These are phyloP conservation scores for Tamandua tetradactyla DNA, from an alignment of 2,797 vertebrate genomes.

Conservation along the genomic window DNA sequence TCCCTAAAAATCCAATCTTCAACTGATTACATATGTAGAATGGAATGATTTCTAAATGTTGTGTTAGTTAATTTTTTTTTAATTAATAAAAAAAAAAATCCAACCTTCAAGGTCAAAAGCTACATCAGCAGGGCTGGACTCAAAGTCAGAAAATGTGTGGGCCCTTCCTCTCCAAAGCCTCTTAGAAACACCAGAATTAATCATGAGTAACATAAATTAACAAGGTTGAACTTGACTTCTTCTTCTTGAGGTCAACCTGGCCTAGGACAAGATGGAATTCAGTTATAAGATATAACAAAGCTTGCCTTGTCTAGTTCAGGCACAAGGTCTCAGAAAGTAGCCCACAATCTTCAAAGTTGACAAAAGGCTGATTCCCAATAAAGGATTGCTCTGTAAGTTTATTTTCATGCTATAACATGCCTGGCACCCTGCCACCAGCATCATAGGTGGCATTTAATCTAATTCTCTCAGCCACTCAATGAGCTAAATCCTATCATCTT, in stretches of 20 bases:
- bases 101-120: background rate
- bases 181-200: background rate
- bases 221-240: background rate
- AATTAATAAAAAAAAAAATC: too few relatives aligned
- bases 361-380: background rate
- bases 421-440: background rate
- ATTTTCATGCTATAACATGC: background rate
- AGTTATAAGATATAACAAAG: background rate
- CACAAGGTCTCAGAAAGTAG: background rate
- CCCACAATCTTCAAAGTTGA: too few relatives aligned
- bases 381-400: background rate
- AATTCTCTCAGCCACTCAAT: rapidly evolving
- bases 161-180: background rate
- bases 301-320: rapidly evolving
- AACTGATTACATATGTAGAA: too few relatives aligned
- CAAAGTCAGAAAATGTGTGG: rapidly evolving
- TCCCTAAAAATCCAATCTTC: too few relatives aligned
- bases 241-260: background rate
- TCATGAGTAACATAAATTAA: background rate
- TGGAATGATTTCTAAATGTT: too few relatives aligned
- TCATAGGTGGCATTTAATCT: background rate
- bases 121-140: background rate
- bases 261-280: background rate
- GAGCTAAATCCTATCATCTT: background rate
- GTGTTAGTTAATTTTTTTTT: too few relatives aligned